These are phyloP conservation scores for Leucophenga montana DNA, from an alignment of 2,888 invertebrate genomes.

Conservation along the genomic window DNA sequence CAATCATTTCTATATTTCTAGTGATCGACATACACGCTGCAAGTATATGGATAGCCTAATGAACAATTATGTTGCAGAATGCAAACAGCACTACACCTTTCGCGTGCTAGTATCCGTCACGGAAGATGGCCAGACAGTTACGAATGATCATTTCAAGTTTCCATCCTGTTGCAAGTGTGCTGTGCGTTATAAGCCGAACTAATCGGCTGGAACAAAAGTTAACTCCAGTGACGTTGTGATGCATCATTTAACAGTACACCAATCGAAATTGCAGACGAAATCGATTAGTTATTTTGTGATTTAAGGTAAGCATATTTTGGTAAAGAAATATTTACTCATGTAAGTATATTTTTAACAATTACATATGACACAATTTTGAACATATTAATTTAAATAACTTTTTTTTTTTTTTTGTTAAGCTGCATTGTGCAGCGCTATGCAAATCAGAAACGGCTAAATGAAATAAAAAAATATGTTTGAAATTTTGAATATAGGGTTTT, in stretches of 20 bases:
- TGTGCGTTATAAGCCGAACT: constrained; percentile 44
- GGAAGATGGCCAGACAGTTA: constrained; percentile 66
- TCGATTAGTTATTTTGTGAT: constrained; percentile 47
- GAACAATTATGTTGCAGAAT: constrained; percentile 55
- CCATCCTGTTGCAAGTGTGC: constrained; percentile 86
- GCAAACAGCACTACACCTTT: constrained; percentile 77
- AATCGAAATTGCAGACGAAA: not conserved
- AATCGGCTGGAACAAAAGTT: no score
- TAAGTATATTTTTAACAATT: not conserved
- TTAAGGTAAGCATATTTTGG: constrained; percentile 45
- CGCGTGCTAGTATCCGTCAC: constrained; percentile 75
- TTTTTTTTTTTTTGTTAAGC: no score
- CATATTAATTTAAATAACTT: no score
- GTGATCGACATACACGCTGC: not conserved
- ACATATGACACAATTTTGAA: not conserved
- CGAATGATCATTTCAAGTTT: constrained; percentile 76
- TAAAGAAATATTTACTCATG: constrained; percentile 19
- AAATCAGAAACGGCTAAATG: not conserved
- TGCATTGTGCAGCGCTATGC: no score
- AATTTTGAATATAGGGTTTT: no score
- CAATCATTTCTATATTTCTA: not conserved
- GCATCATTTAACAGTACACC: not conserved
- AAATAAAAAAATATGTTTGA: not conserved
- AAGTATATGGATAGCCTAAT: constrained; percentile 72
- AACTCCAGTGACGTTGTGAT: not conserved